Evolutionary conservation across 1,140 invertebrate species (phyloP).

Genomic region (Dinothrombium tinctorium): DNA sequence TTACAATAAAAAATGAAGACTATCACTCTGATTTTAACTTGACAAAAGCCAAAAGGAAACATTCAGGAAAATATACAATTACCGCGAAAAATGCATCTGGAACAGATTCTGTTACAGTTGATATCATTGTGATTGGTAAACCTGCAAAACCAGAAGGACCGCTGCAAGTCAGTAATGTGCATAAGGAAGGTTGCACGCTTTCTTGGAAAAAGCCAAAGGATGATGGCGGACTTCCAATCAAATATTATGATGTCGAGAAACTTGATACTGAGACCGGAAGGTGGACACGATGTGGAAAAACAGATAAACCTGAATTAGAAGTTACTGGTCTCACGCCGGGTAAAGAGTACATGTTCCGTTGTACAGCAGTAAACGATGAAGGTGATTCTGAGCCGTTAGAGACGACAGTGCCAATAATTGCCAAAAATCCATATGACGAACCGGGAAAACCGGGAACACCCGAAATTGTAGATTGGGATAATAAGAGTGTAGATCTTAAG

Average conservation of each 20-base stretch:
- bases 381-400: constrained; percentile 51
- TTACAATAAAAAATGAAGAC: constrained; percentile 62
- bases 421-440: constrained; percentile 95
- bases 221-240: constrained; percentile 64
- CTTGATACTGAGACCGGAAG: constrained; percentile 47
- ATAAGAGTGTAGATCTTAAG: constrained; percentile 76
- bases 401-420: constrained; percentile 59
- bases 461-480: constrained; percentile 79
- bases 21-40: constrained; percentile 81
- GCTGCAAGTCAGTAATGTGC: constrained; percentile 72
- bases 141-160: constrained; percentile 57
- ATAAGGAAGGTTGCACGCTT: constrained; percentile 69
- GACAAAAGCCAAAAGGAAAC: constrained; percentile 70
- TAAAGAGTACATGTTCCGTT: constrained; percentile 82
- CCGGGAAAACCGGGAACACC: constrained; percentile 71
- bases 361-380: constrained; percentile 68
- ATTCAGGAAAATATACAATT: constrained; percentile 74
- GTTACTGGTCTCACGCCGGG: constrained; percentile 65
- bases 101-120: constrained; percentile 5
- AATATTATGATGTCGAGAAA: constrained; percentile 80
- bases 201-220: constrained; percentile 63
- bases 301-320: constrained; percentile 43
- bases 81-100: constrained; percentile 35
- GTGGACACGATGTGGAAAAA: constrained; percentile 51
- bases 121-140: constrained; percentile 39